These are phyloP conservation scores for Agrotis segetum DNA, from an alignment of 2,888 invertebrate genomes.

Conservation along the genomic window DNA sequence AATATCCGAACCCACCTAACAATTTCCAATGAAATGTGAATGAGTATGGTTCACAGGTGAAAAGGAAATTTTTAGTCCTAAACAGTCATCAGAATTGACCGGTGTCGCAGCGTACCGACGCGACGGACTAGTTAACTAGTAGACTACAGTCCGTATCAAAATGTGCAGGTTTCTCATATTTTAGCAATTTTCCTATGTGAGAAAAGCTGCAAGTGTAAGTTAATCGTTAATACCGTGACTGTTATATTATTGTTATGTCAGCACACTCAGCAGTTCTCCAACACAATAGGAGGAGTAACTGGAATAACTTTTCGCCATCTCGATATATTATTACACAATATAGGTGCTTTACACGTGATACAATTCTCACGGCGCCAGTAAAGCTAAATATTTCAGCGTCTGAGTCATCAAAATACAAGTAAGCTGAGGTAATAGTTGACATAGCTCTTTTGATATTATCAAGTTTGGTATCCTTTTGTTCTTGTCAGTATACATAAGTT, in stretches of 20 bases:
- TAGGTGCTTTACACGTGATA: slow-evolving; percentile 14
- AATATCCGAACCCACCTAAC: no score
- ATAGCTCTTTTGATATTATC: slow-evolving; percentile 4
- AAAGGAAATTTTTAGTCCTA: no score
- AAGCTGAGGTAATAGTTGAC: slow-evolving; percentile 10
- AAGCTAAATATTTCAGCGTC: slow-evolving; percentile 27
- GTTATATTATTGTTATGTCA: slow-evolving; percentile 26
- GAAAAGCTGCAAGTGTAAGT: neutral
- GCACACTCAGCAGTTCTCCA: slow-evolving; percentile 5
- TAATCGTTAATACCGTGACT: slow-evolving; percentile 25
- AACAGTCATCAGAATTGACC: no score
- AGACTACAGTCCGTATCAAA: no score
- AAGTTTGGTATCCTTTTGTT: neutral
- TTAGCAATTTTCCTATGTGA: neutral
- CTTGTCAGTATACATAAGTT: neutral
- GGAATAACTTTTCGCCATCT: slow-evolving; percentile 24
- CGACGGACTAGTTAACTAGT: no score
- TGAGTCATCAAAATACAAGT: slow-evolving; percentile 45
- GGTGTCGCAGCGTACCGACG: no score
- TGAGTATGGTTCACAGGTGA: no score
- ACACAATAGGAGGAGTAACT: slow-evolving; percentile 32
- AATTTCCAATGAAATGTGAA: no score
- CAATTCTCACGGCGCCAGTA: slow-evolving; percentile 42
- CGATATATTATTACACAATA: slow-evolving; percentile 37
- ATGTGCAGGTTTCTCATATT: no score